Base-by-base conservation (phyloP, 2,888 invertebrate genomes). In the Leucophenga maculata region DNA sequence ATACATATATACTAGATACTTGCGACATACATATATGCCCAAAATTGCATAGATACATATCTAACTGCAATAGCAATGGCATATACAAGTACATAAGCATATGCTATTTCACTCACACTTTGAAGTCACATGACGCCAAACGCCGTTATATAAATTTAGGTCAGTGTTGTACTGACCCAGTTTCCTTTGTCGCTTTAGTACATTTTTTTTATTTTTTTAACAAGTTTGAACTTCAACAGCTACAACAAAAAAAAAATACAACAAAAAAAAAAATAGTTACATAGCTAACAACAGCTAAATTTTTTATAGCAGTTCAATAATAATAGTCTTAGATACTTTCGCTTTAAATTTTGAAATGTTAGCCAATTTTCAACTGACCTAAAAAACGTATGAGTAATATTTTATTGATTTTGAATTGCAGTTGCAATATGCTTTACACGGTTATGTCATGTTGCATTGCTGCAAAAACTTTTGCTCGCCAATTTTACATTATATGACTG, bases 141-240 rank as follows among this genome's bases (percentile, higher is more conserved):
- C 26, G 32, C 16, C 59, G 32, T 9, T 73, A 69, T 60, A 26
- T 31, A 2, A 46, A 84, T 75, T 77, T 80, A 73, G 81, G 81
- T 82, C 82, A 82, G 77, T 84, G 82, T 79, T 84, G 75, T 79
- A 8, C 6, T 39, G 84, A 84, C 82, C 81, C 60, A 82, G 79
- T 81, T 82, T 71, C 13, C 39, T 50, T 50, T 50, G 16, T 6
- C 50, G 16, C 50, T 50, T 50, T 50, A 44, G 64, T 52, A 57
- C 46, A 31, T 22, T 1, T 39, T 39, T 39, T 39, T 39, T 39
- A 6, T 39, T 6, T 39, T 39, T 39, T n/a, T 4, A 13, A 46
- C n/a, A 46, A 46, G n/a, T 50, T 50, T 50, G 50, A 50, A 50
- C 50, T 50, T 50, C 50, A 50, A 13, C 50, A 50, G 50, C 50